Conservation (phyloP, 2,797 vertebrate genomes). For the Tapirus indicus region DNA sequence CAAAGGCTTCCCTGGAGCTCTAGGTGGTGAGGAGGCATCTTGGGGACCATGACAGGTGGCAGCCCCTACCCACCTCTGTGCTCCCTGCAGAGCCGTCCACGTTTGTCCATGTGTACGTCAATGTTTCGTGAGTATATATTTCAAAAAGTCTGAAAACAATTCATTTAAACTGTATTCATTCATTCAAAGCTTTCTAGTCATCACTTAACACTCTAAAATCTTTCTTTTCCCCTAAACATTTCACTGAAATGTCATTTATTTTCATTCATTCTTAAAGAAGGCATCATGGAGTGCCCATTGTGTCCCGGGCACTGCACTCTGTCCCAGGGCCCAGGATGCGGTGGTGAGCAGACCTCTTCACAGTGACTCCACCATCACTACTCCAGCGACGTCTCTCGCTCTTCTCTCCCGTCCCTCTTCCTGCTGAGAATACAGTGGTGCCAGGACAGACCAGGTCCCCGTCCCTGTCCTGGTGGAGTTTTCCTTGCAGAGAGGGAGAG, state of each 20-base stretch:
- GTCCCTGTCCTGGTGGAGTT: background rate
- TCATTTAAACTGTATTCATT: background rate
- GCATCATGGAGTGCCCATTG: background rate
- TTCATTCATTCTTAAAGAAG: background rate
- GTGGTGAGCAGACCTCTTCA: background rate
- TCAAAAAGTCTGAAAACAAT: background rate
- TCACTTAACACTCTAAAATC: background rate
- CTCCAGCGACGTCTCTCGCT: rapidly evolving
- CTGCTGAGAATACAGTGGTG: background rate
- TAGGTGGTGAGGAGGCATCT: background rate
- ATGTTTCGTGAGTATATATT: background rate
- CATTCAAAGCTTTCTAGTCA: background rate
- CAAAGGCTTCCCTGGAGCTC: background rate
- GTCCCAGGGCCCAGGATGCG: background rate
- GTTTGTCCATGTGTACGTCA: background rate
- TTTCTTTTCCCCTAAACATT: background rate
- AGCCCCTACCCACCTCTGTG: background rate
- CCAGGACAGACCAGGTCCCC: background rate
- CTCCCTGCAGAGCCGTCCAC: background rate
- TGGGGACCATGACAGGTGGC: background rate
- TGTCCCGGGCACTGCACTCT: background rate
- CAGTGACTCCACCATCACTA: too few relatives aligned
- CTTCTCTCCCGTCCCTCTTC: background rate
- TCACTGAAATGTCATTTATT: background rate
- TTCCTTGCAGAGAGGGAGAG: background rate